Base-by-base conservation (phyloP, 2,113 vertebrate genomes). In the Catharus fuscescens region DNA sequence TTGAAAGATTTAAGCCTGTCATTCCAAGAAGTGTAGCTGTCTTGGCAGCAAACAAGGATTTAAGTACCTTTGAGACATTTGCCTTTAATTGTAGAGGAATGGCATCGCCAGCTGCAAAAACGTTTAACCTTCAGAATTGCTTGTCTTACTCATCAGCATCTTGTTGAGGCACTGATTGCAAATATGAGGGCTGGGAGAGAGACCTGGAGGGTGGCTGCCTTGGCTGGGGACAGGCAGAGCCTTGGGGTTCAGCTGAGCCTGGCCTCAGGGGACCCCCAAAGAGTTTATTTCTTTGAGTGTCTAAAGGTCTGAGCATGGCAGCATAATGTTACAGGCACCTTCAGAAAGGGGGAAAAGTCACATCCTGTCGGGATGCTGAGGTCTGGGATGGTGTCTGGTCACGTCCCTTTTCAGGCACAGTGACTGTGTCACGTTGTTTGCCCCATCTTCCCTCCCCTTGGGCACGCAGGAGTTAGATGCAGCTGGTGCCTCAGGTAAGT, bases 11-110 rank as follows among this genome's bases (percentile, higher is more conserved):
- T 76, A 90, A 90, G 59, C 47, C 31, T 88, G 14, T 77, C 7
- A 3, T 77, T 92, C 50, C 52, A 86, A 87, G 48, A 73, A 70
- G 38, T 31, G 7, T 18, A 66, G 84, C 44, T 79, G 50, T 80
- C 66, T 88, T 88, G 52, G 92, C 79, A 94, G 92, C 56, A 92
- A 77, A 72, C 67, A 83, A 88, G 52, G 47, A 67, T 79, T 88
- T 88, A 90, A 83, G n/a, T 71, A 88, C 71, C 86, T 91, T 40
- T 78, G 72, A 91, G 76, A 88, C 21, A 60, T 94, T 92, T 83
- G 29, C 52, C n/a, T 95, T 88, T 92, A 95, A 94, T 83, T 92
- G 82, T 67, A 70, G 76, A 92, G 76, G 56, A 93, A 90, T 4
- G 16, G 70, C 62, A 80, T 85, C 25, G 7, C 15, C 52, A 70